A percentile compares a stretch with the other conserved stretches of the same genome.
Evolutionary conservation across 2,797 vertebrate genomes (phyloP).

Genomic region (Arctocebus calabarensis): DNA sequence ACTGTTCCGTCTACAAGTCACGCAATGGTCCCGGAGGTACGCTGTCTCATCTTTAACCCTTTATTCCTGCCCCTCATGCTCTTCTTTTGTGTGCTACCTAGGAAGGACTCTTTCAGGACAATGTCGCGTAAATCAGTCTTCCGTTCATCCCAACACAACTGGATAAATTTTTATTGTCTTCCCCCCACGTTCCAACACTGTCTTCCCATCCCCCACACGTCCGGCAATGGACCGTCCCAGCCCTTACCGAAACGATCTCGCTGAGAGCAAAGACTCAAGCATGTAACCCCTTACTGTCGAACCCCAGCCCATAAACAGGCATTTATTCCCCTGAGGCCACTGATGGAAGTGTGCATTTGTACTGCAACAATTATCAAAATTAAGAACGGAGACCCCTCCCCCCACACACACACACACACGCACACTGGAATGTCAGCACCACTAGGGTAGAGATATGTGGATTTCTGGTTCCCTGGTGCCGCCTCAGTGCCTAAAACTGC

Average conservation of each 20-base stretch:
- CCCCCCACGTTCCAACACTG: neutral
- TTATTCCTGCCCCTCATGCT: neutral
- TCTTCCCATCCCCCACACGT: neutral
- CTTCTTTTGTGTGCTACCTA: neutral
- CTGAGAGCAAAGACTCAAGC: neutral
- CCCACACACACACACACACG: no score
- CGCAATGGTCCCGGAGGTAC: neutral
- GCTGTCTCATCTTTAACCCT: neutral
- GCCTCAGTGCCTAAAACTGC: neutral
- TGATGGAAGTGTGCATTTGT: neutral
- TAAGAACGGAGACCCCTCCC: neutral
- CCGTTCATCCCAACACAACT: neutral
- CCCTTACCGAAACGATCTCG: neutral
- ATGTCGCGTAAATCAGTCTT: neutral
- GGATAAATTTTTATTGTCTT: neutral
- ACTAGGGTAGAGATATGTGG: neutral
- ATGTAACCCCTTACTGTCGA: neutral
- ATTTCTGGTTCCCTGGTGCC: neutral
- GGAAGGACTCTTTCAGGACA: neutral
- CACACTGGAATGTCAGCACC: neutral
- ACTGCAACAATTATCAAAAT: slow-evolving; percentile 9
- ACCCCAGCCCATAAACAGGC: neutral
- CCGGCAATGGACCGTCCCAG: neutral
- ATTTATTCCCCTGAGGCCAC: neutral
- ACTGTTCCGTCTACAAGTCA: neutral